Conservation (phyloP, 2,113 vertebrate species). For the Raja brachyura region DNA sequence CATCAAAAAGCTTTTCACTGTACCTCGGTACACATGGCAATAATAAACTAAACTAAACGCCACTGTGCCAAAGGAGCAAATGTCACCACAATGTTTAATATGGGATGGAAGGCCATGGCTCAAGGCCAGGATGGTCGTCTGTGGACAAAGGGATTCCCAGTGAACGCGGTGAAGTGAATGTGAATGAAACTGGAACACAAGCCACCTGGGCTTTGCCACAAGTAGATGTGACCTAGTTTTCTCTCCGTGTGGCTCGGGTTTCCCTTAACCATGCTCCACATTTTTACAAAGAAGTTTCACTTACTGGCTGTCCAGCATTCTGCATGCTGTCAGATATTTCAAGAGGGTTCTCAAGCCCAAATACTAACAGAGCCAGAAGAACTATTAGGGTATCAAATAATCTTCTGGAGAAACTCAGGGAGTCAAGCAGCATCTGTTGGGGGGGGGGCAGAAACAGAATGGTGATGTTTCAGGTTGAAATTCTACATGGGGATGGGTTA, state of each 20-base stretch:
- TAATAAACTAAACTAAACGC: too few species aligned
- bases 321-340: background rate
- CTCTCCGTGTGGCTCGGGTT: background rate
- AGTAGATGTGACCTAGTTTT: constrained; percentile 10
- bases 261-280: background rate
- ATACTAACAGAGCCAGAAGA: background rate
- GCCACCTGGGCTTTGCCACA: background rate
- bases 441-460: too few species aligned
- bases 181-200: constrained; percentile 2
- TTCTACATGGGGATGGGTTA: too few species aligned
- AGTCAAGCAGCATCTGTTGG: too few species aligned
- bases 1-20: too few species aligned
- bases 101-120: background rate
- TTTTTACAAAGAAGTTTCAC: background rate
- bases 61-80: background rate
- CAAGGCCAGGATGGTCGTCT: background rate
- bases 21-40: too few species aligned
- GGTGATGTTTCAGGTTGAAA: too few species aligned
- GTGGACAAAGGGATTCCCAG: background rate
- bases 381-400: too few species aligned
- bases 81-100: background rate
- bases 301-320: background rate
- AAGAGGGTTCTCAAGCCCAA: background rate
- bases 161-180: background rate
- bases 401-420: too few species aligned